Conservation (phyloP, 2,888 invertebrate species). For the Perizoma affinitatum region DNA sequence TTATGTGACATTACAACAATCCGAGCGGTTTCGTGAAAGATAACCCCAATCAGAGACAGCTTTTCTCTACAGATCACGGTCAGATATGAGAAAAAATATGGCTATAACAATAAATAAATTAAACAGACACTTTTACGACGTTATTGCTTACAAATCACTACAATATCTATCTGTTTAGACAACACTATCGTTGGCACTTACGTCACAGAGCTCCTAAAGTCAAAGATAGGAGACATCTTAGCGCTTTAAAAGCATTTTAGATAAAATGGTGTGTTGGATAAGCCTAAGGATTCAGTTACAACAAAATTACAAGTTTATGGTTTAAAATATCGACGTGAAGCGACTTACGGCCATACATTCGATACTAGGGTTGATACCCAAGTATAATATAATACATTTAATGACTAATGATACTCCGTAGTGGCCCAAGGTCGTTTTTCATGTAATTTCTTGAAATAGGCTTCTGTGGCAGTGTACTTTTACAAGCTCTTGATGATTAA, state of each 20-base stretch:
- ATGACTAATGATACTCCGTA: background rate
- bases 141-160: constrained; percentile 66
- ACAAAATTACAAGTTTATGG: constrained; percentile 78
- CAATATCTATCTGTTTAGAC: constrained; percentile 63
- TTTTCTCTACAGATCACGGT: no score
- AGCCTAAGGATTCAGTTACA: constrained; percentile 70
- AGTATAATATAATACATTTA: no score
- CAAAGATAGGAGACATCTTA: constrained; percentile 52
- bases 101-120: constrained; percentile 65
- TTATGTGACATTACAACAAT: no score
- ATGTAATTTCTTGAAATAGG: background rate
- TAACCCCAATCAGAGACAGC: no score
- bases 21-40: no score
- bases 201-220: constrained; percentile 26
- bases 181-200: constrained; percentile 47
- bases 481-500: background rate
- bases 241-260: constrained; percentile 76
- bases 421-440: background rate
- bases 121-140: constrained; percentile 71
- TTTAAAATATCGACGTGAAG: constrained; percentile 66
- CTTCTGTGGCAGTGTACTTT: no score
- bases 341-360: constrained; percentile 60
- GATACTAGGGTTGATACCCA: constrained; percentile 40
- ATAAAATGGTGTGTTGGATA: constrained; percentile 67
- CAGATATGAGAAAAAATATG: constrained; percentile 37